Evolutionary conservation across 2,797 vertebrate species (phyloP).

Genomic region (Chiroxiphia lanceolata): DNA sequence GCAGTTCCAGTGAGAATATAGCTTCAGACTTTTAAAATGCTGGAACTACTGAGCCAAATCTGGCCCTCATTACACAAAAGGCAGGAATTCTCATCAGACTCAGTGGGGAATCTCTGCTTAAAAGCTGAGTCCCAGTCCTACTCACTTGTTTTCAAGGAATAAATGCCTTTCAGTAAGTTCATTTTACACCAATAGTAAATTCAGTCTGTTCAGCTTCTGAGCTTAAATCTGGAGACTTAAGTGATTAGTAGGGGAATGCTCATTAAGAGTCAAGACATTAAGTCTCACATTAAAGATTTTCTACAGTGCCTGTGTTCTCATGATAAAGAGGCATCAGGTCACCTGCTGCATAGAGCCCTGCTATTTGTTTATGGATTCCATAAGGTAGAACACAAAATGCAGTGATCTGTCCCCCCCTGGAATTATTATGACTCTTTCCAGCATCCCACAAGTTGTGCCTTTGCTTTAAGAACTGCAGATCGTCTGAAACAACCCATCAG

Average conservation of each 20-base stretch:
- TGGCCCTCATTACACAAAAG: background rate
- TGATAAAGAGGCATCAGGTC: background rate
- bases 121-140: background rate
- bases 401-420: background rate
- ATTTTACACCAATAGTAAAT: background rate
- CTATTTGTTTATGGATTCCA: background rate
- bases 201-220: background rate
- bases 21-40: background rate
- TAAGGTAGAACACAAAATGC: background rate
- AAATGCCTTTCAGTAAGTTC: background rate
- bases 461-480: background rate
- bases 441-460: background rate
- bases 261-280: background rate
- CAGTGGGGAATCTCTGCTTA: background rate
- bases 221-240: background rate
- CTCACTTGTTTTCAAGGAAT: constrained; percentile 10
- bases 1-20: background rate
- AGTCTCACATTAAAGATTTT: background rate
- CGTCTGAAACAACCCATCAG: background rate
- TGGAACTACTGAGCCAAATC: background rate
- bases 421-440: background rate
- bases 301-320: background rate
- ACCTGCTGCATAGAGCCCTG: background rate
- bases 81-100: background rate
- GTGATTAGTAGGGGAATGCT: background rate